Evolutionary conservation across 2,888 invertebrate species (phyloP).

Genomic region (Lasiommata megera): DNA sequence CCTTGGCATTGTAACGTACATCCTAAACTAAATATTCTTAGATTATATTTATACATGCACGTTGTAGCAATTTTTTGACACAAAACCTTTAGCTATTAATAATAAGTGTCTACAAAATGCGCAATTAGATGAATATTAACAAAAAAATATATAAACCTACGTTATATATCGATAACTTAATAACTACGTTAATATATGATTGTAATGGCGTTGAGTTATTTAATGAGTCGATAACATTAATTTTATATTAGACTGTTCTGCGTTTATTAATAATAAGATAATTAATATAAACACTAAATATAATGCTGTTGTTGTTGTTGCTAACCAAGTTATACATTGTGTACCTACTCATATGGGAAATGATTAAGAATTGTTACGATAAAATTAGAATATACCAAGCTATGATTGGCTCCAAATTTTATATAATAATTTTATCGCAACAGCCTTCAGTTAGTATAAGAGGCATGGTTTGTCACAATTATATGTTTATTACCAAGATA

Average conservation of each 20-base stretch:
- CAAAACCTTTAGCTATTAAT: constrained; percentile 51
- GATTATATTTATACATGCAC: constrained; percentile 41
- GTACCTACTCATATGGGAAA: constrained; percentile 52
- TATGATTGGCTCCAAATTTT: background rate
- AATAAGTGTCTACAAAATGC: constrained; percentile 57
- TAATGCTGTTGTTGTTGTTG: constrained; percentile 81
- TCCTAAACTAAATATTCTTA: constrained; percentile 49
- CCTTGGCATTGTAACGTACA: constrained; percentile 28
- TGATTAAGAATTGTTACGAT: constrained; percentile 43
- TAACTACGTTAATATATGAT: constrained; percentile 29
- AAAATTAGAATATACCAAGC: constrained; percentile 29
- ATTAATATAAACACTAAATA: constrained; percentile 64
- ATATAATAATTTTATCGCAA: constrained; percentile 48
- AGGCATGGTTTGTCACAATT: constrained; percentile 55
- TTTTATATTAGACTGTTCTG: constrained; percentile 46
- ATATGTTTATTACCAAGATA: background rate
- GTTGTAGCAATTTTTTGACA: constrained; percentile 54
- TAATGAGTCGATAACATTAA: constrained; percentile 38
- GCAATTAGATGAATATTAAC: constrained; percentile 38
- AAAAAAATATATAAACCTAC: constrained; percentile 4
- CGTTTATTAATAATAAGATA: constrained; percentile 57
- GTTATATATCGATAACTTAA: constrained; percentile 19
- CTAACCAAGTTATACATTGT: constrained; percentile 76
- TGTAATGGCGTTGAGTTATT: constrained; percentile 35
- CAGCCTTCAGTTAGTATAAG: constrained; percentile 46